Percentiles rank a stretch among this genome's conserved stretches.
Conservation (phyloP, 2,113 vertebrate genomes). For the Fregata magnificens region DNA sequence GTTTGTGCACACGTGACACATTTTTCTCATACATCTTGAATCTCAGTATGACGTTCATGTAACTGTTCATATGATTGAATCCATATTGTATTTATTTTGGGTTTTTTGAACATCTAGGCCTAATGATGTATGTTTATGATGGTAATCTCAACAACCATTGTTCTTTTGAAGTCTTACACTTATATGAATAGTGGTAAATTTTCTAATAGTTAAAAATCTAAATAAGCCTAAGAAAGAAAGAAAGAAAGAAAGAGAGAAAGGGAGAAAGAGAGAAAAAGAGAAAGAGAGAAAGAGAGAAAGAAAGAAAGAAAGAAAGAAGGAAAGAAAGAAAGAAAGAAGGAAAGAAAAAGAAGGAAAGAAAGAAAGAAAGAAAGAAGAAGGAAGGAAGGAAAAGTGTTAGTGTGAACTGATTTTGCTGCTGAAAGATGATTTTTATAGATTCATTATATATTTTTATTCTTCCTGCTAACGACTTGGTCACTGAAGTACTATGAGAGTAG, state of each 20-base stretch:
- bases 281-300: no score
- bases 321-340: no score
- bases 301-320: no score
- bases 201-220: background rate
- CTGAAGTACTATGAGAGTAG: background rate
- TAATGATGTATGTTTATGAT: background rate
- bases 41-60: background rate
- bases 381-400: background rate
- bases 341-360: no score
- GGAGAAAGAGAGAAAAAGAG: rapidly evolving
- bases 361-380: no score
- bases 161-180: background rate
- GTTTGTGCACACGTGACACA: rapidly evolving
- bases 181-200: background rate
- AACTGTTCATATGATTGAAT: background rate
- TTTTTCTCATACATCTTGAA: background rate
- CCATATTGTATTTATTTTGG: background rate
- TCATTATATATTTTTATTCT: background rate
- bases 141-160: background rate
- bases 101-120: background rate
- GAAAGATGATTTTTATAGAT: background rate
- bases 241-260: no score
- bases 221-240: background rate
- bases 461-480: background rate
- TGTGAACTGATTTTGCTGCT: background rate